Conservation (phyloP, 2,797 vertebrate genomes). For the Acanthurus tractus region DNA sequence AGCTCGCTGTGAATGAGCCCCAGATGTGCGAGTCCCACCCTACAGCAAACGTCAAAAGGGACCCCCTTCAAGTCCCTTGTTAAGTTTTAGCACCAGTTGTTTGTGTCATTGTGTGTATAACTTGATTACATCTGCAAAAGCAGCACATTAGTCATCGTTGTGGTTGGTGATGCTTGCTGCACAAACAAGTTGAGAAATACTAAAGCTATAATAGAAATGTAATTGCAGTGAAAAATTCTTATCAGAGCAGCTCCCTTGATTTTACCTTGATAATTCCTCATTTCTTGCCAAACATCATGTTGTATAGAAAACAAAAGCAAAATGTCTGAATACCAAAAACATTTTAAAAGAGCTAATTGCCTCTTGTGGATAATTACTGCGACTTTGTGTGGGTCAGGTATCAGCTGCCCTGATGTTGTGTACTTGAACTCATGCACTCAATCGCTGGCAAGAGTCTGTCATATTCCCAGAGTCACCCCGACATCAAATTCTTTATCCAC, state of each 20-base stretch:
- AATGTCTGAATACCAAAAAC: no score
- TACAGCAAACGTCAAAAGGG: constrained; percentile 49
- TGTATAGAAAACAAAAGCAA: no score
- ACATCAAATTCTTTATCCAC: constrained; percentile 30
- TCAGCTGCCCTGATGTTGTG: background rate
- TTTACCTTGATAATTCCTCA: no score
- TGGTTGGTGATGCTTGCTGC: constrained; percentile 2
- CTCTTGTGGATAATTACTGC: background rate
- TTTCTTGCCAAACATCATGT: no score
- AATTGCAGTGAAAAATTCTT: background rate
- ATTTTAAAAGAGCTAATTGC: no score
- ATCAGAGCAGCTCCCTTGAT: background rate
- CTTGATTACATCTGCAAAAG: constrained; percentile 19
- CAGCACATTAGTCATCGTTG: constrained; percentile 23
- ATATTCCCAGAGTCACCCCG: constrained; percentile 38
- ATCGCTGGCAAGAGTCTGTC: background rate
- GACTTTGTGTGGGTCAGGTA: background rate
- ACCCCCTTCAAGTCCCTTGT: constrained; percentile 39
- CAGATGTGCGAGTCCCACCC: constrained; percentile 75
- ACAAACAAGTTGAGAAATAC: background rate
- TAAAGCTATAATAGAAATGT: constrained; percentile 8
- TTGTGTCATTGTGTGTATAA: constrained; percentile 32
- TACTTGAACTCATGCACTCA: background rate
- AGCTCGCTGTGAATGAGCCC: constrained; percentile 70
- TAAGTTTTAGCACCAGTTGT: constrained; percentile 49